Evolutionary conservation across 1,140 invertebrate genomes (phyloP), one percentile per base, ranked within the genome.

Genomic region (Acromyrmex heyeri): DNA sequence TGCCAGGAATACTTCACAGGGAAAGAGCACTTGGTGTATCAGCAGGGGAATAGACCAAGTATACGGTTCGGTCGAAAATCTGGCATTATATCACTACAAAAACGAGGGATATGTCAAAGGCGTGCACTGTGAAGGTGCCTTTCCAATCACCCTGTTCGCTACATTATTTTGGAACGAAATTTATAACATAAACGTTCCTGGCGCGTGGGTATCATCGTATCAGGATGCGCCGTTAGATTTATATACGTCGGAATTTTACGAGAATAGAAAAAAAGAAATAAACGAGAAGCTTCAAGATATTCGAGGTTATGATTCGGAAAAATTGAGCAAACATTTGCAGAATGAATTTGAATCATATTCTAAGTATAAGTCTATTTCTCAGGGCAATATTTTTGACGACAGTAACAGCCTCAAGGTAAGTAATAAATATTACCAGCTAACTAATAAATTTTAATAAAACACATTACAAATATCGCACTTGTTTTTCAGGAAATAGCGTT

Each of bases 141-240:
- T 97, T 4, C 95, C 97, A 3, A 94, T 95, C 53, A 96, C 96
- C 2, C 91, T 98, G 72, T 97, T 97, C 93, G 94, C 94, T n/a
- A 91, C 97, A 1, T 93, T 97, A 2, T 97, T 98, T 93, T 98
- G 97, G 97, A 97, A 98, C 73, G 96, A 97, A 14, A 96, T 98
- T 53, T 98, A 97, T 92, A 92, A 94, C 76, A 90, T 94, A 30
- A 93, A 94, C 3, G 93, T 97, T 59, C 95, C 96, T 12, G 97
- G 98, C 91, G 95, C 96, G 6, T 98, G 97, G 92, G 93, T 97
- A 7, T 96, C 95, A 12, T 92, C 91, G 0, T 97, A 96, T 93
- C 97, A 98, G 94, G 91, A 95, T 16, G 95, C 95, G 7, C 98
- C 98, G 0, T 92, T 97, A 2, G 98, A 98, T 95, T 91, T 98